Conservation (phyloP, 1,140 invertebrate species). For the Trissolcus basalis region DNA sequence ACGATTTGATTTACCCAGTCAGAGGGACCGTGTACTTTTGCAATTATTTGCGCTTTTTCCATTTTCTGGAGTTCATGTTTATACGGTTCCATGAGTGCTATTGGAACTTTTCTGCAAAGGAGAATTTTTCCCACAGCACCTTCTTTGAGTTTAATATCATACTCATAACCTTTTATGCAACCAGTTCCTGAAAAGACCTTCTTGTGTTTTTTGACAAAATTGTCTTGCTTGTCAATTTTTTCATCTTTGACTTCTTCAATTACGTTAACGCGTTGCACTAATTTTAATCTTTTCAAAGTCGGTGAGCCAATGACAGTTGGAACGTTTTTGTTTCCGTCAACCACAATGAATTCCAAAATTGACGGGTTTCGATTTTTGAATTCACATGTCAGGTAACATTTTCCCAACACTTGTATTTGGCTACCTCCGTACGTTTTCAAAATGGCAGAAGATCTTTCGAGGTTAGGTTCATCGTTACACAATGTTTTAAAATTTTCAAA, state of each 20-base stretch:
- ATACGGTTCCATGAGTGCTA: conserved; percentile 17
- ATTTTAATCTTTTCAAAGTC: conserved; percentile 35
- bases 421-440: conserved; percentile 77
- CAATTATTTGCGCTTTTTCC: conserved; percentile 42
- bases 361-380: conserved; percentile 24
- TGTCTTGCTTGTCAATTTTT: not conserved
- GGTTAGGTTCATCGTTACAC: conserved; percentile 49
- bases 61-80: conserved; percentile 44
- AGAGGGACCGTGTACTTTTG: conserved; percentile 63
- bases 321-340: conserved; percentile 27
- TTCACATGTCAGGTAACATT: conserved; percentile 43
- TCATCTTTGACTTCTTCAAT: conserved; percentile 8
- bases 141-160: conserved; percentile 48
- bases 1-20: conserved; percentile 69
- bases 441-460: conserved; percentile 8
- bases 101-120: conserved; percentile 28
- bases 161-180: conserved; percentile 37
- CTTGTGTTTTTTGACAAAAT: conserved; percentile 17
- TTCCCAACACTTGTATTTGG: conserved; percentile 65
- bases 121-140: conserved; percentile 12
- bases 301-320: conserved; percentile 46
- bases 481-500: conserved; percentile 8
- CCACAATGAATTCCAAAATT: conserved; percentile 48
- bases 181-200: conserved; percentile 37
- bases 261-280: conserved; percentile 43